Evolutionary conservation across 2,888 invertebrate genomes (phyloP).

Genomic region (Spisula solida): DNA sequence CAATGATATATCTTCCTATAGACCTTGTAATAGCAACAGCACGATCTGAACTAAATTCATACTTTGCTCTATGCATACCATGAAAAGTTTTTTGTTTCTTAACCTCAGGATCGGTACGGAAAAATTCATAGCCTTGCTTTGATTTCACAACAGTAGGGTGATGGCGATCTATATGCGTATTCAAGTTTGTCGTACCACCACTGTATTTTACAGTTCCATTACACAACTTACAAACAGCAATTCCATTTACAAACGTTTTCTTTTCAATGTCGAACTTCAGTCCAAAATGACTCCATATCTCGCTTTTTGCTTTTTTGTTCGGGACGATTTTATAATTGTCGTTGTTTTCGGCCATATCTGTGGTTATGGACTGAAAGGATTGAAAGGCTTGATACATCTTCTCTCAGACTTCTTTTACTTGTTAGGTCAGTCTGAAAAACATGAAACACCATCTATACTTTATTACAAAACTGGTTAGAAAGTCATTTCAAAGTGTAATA

Average conservation of each 20-base stretch:
- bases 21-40: background rate
- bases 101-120: background rate
- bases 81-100: constrained; percentile 17
- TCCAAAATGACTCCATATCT: constrained; percentile 23
- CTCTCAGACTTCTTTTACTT: no score
- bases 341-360: constrained; percentile 14
- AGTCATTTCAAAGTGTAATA: no score
- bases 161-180: constrained; percentile 21
- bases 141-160: background rate
- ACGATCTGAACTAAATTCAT: constrained; percentile 2
- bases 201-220: constrained; percentile 9
- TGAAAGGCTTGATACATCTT: no score
- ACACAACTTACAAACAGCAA: background rate
- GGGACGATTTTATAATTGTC: constrained; percentile 9
- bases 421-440: no score
- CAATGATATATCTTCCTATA: background rate
- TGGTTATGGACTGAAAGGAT: background rate
- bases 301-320: constrained; percentile 17
- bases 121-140: background rate
- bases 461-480: no score
- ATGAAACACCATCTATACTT: no score
- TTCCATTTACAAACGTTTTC: background rate
- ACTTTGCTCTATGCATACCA: constrained; percentile 5
- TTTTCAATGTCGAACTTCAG: constrained; percentile 10
- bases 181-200: constrained; percentile 24